Evolutionary conservation across 2,113 vertebrate species (phyloP).

Genomic region (Pholis gunnellus): DNA sequence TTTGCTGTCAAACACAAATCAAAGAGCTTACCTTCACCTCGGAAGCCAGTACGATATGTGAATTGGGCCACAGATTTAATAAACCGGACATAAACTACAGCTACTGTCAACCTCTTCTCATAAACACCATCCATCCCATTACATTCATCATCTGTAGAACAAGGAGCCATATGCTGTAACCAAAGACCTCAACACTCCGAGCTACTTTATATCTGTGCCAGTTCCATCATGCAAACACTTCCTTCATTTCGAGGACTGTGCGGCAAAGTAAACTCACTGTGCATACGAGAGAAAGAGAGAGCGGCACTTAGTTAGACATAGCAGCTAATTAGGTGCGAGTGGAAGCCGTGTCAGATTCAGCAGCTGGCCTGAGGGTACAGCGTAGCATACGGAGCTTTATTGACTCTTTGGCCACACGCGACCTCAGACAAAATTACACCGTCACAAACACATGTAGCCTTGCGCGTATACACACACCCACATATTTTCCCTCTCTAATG

Average conservation of each 20-base stretch:
- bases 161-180: conserved; percentile 17
- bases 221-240: conserved; percentile 31
- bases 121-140: conserved; percentile 24
- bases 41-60: conserved; percentile 18
- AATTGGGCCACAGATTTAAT: conserved; percentile 23
- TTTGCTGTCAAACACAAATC: conserved; percentile 37
- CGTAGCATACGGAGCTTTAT: conserved; percentile 55
- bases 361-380: conserved; percentile 58
- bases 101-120: conserved; percentile 30
- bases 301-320: conserved; percentile 60
- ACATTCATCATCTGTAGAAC: conserved; percentile 34
- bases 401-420: conserved; percentile 56
- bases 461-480: neutral
- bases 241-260: conserved; percentile 15
- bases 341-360: conserved; percentile 51
- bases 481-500: neutral
- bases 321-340: conserved; percentile 64
- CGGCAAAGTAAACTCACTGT: neutral
- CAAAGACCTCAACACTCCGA: conserved; percentile 12
- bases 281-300: neutral
- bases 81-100: conserved; percentile 46
- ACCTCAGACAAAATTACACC: conserved; percentile 37
- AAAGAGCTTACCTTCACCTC: conserved; percentile 24
- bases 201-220: conserved; percentile 5
- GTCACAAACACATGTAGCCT: conserved; percentile 18